Evolutionary conservation across 2,113 vertebrate genomes (phyloP).

Genomic region (Sinocyclocheilus anshuiensis): DNA sequence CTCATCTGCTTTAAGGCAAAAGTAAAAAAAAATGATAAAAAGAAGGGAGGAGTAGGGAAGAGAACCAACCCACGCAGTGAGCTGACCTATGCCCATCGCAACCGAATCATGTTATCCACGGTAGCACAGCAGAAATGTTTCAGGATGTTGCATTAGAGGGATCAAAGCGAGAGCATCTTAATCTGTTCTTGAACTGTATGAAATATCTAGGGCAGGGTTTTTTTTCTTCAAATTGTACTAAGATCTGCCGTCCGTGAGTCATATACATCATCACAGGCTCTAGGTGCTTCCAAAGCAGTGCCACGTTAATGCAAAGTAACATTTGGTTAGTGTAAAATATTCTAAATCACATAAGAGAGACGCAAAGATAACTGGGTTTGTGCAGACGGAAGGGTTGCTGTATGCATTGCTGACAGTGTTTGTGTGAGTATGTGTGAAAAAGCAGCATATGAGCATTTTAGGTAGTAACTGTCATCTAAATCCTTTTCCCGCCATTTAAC

Average conservation of each 20-base stretch:
- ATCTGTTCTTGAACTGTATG: constrained; percentile 59
- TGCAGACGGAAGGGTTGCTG: not conserved
- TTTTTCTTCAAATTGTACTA: constrained; percentile 47
- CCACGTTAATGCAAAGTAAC: constrained; percentile 50
- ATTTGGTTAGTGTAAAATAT: constrained; percentile 57
- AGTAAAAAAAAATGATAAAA: not conserved
- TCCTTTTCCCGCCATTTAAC: constrained; percentile 51
- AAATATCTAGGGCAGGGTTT: constrained; percentile 60
- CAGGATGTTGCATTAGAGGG: constrained; percentile 57
- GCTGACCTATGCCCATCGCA: constrained; percentile 51
- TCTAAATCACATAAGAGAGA: constrained; percentile 45
- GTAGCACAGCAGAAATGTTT: constrained; percentile 43
- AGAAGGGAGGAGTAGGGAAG: not conserved
- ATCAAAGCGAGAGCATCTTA: constrained; percentile 61
- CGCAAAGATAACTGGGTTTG: constrained; percentile 48
- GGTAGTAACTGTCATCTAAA: constrained; percentile 53
- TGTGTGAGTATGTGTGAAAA: constrained; percentile 22
- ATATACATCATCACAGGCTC: constrained; percentile 40
- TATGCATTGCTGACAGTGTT: constrained; percentile 1
- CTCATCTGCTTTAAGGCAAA: constrained; percentile 1
- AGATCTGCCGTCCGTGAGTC: constrained; percentile 64
- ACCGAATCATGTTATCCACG: constrained; percentile 48
- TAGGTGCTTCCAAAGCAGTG: constrained; percentile 38
- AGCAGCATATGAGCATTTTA: constrained; percentile 21
- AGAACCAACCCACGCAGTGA: not conserved